Evolutionary conservation across 2,888 invertebrate species (phyloP).

Genomic region (Pollenia angustigena): DNA sequence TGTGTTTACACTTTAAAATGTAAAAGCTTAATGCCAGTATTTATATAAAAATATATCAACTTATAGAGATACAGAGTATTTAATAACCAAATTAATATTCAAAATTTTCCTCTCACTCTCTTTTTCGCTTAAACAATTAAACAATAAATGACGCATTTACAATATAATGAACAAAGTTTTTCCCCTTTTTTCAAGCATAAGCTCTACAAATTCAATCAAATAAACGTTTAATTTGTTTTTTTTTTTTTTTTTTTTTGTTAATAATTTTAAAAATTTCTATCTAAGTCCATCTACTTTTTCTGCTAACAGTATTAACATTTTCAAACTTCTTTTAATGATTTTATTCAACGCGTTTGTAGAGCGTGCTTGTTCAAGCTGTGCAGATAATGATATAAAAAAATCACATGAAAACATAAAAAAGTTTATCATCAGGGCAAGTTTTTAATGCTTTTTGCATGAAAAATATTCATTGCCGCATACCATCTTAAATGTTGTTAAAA

Average conservation of each 20-base stretch:
- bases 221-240: constrained; percentile 1
- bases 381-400: constrained; percentile 5
- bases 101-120: too few relatives aligned
- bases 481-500: too few relatives aligned
- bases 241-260: constrained; percentile 2
- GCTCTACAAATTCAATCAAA: constrained; percentile 7
- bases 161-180: constrained; percentile 7
- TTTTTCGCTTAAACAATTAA: too few relatives aligned
- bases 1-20: neutral
- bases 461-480: too few relatives aligned
- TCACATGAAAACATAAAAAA: neutral
- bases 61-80: neutral
- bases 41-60: constrained; percentile 6
- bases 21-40: constrained; percentile 23
- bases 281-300: constrained; percentile 24
- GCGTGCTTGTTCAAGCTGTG: neutral
- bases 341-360: neutral
- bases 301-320: constrained; percentile 39
- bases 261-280: constrained; percentile 31
- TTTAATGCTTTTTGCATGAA: too few relatives aligned
- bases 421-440: constrained; percentile 25
- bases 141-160: neutral
- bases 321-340: constrained; percentile 21
- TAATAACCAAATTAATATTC: neutral
- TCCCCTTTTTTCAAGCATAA: neutral